Evolutionary conservation across 2,888 invertebrate genomes (phyloP).

Genomic region (Noctua pronuba): DNA sequence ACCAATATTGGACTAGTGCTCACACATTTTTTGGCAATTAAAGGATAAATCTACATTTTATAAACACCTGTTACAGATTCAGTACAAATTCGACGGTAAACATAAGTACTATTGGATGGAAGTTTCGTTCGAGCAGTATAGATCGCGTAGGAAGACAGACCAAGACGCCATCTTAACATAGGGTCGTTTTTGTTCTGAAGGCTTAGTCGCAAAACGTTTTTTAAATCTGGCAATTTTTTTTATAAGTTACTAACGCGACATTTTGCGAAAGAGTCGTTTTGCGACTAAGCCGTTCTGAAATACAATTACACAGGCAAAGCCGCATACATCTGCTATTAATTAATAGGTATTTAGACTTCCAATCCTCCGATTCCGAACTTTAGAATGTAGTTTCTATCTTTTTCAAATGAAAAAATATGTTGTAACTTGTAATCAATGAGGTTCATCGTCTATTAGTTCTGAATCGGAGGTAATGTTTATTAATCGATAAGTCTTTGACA

Average conservation of each 20-base stretch:
- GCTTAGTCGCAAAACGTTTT: too few relatives aligned
- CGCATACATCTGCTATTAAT: slow-evolving; percentile 1
- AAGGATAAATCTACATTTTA: slow-evolving; percentile 42
- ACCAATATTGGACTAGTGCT: slow-evolving; percentile 61
- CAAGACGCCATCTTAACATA: slow-evolving; percentile 2
- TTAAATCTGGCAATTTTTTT: too few relatives aligned
- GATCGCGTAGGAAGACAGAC: not conserved
- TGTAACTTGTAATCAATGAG: not conserved
- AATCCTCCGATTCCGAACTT: not conserved
- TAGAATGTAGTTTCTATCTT: not conserved
- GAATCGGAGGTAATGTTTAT: not conserved
- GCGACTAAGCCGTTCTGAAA: too few relatives aligned
- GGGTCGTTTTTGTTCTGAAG: not conserved
- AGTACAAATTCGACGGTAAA: slow-evolving; percentile 16
- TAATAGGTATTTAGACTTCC: not conserved
- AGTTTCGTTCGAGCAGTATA: slow-evolving; percentile 1
- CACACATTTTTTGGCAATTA: slow-evolving; percentile 64
- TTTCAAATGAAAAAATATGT: not conserved
- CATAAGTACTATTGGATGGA: not conserved
- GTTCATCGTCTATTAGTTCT: not conserved
- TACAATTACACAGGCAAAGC: not conserved
- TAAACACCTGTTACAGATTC: slow-evolving; percentile 13
- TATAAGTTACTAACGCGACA: too few relatives aligned
- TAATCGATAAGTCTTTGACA: not conserved
- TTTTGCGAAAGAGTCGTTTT: too few relatives aligned